Conservation (phyloP, 2,113 vertebrate species). For the Myrmecophaga tridactyla region DNA sequence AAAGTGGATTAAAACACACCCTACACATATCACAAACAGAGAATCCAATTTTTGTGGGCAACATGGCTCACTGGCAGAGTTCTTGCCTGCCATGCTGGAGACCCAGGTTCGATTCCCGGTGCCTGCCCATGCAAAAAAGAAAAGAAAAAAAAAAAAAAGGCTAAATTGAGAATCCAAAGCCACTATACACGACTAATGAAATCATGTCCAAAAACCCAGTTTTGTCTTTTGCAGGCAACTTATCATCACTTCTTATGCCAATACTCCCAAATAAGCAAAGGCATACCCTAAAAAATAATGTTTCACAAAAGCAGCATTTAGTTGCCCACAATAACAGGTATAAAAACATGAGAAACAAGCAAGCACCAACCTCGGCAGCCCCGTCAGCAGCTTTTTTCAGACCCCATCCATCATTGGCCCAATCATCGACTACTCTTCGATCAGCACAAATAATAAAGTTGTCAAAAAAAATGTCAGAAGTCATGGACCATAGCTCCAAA, state of each 20-base stretch:
- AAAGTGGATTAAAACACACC: not conserved
- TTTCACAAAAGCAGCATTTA: not conserved
- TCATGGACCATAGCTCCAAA: constrained; percentile 99
- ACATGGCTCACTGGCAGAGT: too few species aligned
- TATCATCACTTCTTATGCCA: not conserved
- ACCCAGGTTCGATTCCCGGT: too few species aligned
- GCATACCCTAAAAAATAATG: not conserved
- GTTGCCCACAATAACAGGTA: not conserved
- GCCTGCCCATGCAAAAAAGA: too few species aligned
- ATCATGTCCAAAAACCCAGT: not conserved
- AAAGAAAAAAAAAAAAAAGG: too few species aligned
- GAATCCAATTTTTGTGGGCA: too few species aligned
- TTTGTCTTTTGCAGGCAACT: not conserved
- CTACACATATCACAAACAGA: not conserved
- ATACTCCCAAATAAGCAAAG: not conserved
- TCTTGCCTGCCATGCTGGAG: too few species aligned
- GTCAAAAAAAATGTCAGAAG: constrained; percentile 98
- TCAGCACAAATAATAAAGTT: constrained; percentile 96
- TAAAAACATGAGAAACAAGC: not conserved
- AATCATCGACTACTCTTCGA: constrained; percentile 90
- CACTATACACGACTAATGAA: not conserved
- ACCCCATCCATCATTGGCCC: constrained; percentile 95
- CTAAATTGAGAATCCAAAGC: not conserved
- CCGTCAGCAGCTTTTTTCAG: constrained; percentile 98
- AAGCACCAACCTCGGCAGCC: constrained; percentile 90